These are phyloP conservation scores for Mythimna vitellina DNA, from an alignment of 2,888 invertebrate genomes.

Conservation along the genomic window DNA sequence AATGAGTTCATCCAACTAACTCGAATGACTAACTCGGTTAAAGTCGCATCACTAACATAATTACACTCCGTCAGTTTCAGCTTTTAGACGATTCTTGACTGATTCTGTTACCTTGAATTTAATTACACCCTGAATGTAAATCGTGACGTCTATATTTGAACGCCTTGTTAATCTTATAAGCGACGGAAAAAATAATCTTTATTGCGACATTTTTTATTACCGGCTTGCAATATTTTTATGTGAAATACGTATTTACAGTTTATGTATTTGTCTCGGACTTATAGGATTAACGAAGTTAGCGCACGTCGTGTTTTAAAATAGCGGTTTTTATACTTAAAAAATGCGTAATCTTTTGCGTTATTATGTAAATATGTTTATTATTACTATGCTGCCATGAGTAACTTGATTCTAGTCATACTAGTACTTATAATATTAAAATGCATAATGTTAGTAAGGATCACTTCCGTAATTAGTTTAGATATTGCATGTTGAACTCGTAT, in stretches of 20 bases:
- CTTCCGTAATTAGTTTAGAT: constrained; percentile 67
- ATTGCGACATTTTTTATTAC: constrained; percentile 73
- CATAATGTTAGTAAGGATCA: constrained; percentile 65
- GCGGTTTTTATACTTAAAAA: constrained; percentile 52
- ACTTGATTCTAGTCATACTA: constrained; percentile 80
- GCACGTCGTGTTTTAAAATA: constrained; percentile 54
- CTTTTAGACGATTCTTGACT: constrained; percentile 69
- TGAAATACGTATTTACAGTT: constrained; percentile 65
- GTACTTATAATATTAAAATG: constrained; percentile 65
- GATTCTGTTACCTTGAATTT: constrained; percentile 70
- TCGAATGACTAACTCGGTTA: constrained; percentile 44
- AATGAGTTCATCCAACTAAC: constrained; percentile 34
- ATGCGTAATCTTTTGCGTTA: constrained; percentile 53
- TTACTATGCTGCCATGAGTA: constrained; percentile 70
- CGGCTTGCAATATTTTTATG: constrained; percentile 71
- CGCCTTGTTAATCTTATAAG: constrained; percentile 78
- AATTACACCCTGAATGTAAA: constrained; percentile 60
- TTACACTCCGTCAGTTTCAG: constrained; percentile 62
- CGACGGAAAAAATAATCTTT: constrained; percentile 70
- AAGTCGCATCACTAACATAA: constrained; percentile 60
- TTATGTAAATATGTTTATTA: constrained; percentile 58
- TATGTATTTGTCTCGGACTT: constrained; percentile 60
- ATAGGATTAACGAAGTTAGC: constrained; percentile 73
- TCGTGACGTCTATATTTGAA: constrained; percentile 64
- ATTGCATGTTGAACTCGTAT: constrained; percentile 33